Evolutionary conservation across 1,140 invertebrate genomes (phyloP), one percentile per base, ranked within the genome.

Genomic region (Leucophenga varia): DNA sequence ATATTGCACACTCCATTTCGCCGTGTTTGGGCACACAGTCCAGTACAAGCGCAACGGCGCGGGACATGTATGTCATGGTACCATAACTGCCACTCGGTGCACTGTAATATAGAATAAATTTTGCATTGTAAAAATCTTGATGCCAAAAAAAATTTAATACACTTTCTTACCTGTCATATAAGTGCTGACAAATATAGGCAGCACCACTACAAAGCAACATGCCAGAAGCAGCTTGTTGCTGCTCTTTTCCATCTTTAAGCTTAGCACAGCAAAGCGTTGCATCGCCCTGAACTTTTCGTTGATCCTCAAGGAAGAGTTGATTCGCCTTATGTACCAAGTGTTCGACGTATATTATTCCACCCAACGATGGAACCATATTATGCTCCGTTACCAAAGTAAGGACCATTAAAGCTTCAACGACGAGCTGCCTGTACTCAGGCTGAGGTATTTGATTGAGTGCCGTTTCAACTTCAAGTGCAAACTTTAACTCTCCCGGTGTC

Each of bases 401-500:
- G 6, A 98, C 92, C 91, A 97, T 97, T 5, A 98, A 77, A 8
- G 94, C 95, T 78, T 99, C 97, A 0, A 99, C 96, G 32, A 98
- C 88, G 47, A 99, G 75, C 74, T 99, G 97, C 31, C 97, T 82
- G 78, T 98, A 99, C 76, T 99, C 97, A 7, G 97, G 97, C 75
- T 98, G 93, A 0, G 95, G 93, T 58, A 99, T 97, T 13, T 88
- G 87, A 74, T 98, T 99, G 17, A 99, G 78, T 5, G 97, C 93
- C n/a, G 91, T 92, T 77, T 99, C 97, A 2, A 99, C 95, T 49
- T 94, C 91, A 7, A 99, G 76, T 0, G 97, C 97, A 79, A 99
- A 99, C 79, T 99, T 99, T 47, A 99, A 79, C 77, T 99, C 97
- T 22, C 94, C 93, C 0, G 95, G 85, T 4, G 97, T 99, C 97